Conservation (phyloP, 2,113 vertebrate species). For the Saccopteryx bilineata region DNA sequence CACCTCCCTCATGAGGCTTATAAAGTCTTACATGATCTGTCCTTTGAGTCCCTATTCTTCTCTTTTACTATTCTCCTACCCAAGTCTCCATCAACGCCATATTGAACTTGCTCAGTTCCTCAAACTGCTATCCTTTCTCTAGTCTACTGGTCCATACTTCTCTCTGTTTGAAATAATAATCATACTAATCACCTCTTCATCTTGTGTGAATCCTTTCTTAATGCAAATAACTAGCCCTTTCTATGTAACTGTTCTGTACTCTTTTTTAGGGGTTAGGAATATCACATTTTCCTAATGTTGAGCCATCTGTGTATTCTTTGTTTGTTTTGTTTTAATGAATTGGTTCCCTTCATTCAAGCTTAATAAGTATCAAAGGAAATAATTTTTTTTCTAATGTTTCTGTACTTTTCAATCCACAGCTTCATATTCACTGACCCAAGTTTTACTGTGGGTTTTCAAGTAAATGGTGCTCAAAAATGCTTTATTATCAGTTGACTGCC, state of each 20-base stretch:
- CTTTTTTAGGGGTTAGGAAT: neutral
- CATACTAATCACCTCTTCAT: neutral
- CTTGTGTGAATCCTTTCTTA: neutral
- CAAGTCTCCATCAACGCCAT: neutral
- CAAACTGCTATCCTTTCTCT: neutral
- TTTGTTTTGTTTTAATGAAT: constrained; percentile 45
- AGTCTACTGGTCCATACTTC: neutral
- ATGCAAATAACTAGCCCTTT: neutral
- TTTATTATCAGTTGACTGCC: neutral
- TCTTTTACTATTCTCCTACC: neutral
- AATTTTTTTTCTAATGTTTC: constrained; percentile 24
- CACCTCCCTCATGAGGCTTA: neutral
- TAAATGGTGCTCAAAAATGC: neutral
- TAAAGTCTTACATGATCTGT: neutral
- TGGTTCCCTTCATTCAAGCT: neutral
- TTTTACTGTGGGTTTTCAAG: neutral
- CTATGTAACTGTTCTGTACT: neutral
- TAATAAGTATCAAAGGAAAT: neutral
- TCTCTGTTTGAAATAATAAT: neutral
- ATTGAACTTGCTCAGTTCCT: neutral
- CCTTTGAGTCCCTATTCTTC: neutral
- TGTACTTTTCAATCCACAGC: neutral
- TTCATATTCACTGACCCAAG: neutral
- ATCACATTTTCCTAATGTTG: neutral
- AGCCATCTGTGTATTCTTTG: neutral